phyloP scores from a whole-genome alignment of 2,113 vertebrate genomes.

The Bos indicus region DNA sequence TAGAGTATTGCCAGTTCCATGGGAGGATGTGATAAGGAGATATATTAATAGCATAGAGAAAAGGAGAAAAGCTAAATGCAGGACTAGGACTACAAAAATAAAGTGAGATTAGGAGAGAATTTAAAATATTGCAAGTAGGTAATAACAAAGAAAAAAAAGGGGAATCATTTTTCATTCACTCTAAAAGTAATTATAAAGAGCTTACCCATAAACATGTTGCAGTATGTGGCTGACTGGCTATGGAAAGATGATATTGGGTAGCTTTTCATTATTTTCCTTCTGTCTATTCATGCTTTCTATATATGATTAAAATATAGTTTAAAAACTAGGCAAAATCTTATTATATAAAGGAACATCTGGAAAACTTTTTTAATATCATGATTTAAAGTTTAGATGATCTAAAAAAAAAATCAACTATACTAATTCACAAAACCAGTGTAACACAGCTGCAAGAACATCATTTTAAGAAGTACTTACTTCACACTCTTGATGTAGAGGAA shows the following conservation, averaged over 20 bases:
- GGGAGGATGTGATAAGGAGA: not conserved
- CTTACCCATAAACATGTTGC: not conserved
- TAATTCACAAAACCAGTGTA: conserved; percentile 17
- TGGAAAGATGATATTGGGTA: not conserved
- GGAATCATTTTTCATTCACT: not conserved
- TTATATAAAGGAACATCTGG: not conserved
- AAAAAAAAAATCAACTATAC: not conserved
- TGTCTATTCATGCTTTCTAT: not conserved
- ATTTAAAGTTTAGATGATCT: not conserved
- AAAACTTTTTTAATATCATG: not conserved
- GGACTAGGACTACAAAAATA: not conserved
- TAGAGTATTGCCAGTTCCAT: not conserved
- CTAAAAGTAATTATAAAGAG: not conserved
- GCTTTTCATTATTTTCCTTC: not conserved
- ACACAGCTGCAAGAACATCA: not conserved
- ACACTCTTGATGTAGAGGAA: not conserved
- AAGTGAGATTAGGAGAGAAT: not conserved
- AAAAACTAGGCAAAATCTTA: not conserved
- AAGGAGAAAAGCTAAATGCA: not conserved
- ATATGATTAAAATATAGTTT: not conserved
- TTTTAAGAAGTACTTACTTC: not conserved
- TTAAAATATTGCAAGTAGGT: not conserved
- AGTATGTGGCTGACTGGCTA: not conserved
- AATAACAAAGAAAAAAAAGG: not conserved
- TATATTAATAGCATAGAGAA: not conserved